Base-by-base conservation (phyloP, 1,140 invertebrate genomes). In the Musca vetustissima region DNA sequence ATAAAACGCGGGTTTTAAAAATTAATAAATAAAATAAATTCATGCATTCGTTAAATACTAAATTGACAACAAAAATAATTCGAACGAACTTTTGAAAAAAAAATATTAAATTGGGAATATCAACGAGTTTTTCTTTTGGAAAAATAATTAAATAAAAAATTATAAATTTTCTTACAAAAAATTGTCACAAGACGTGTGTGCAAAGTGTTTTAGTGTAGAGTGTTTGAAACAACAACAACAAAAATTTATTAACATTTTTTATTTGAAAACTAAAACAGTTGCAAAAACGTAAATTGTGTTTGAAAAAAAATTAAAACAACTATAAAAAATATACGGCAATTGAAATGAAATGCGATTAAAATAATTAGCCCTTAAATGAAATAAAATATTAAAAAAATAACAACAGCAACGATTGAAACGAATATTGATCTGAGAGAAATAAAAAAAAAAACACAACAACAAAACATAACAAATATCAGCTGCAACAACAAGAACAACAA, bases 261-360 rank as follows among this genome's bases (percentile, higher is more conserved):
- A n/a, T n/a, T n/a, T n/a, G n/a, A n/a, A 43, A 61, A 61, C 36
- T 43, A 13, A 61, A 61, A 61, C 57, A 61, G 57, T 61, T 61
- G 57, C 57, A 28, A 43, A n/a, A 43, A 59, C 55, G 25, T 43
- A 43, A 43, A 43, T 43, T 43, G 36, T 43, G 36, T 43, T 43
- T 43, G 4, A 59, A 32, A 25, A 57, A 57, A 14, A 57, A 57
- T 15, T 15, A 57, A 57, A 32, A 17, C 55, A 28, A 32, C 55
- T 32, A 59, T 6, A 28, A 28, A 4, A 59, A 59, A 25, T 28
- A 55, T 24, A 22, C 9, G 24, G 4, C 22, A 22, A 24, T 24
- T 55, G 13, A 7, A 28, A 59, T 43, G 28, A 59, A 59, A 57
- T 57, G n/a, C 21, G 17, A 24, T 55, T 21, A 24, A 15, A 55